A percentile compares a stretch with the other conserved stretches of the same genome.
Evolutionary conservation across 2,888 invertebrate species (phyloP).

Genomic region (Candidula unifasciata): DNA sequence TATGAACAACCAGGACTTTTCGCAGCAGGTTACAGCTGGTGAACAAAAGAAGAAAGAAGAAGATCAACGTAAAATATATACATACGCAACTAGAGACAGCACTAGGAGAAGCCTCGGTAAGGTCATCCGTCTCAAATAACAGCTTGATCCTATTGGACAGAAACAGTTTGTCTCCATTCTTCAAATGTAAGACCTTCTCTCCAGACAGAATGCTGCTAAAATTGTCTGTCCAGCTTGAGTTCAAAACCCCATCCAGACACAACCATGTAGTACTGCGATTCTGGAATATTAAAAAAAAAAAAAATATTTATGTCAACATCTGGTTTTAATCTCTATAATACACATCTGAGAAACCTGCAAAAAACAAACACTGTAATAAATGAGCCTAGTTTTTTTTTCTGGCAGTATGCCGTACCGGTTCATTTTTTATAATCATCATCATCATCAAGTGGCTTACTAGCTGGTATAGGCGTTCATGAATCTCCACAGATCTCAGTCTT

Average conservation of each 20-base stretch:
- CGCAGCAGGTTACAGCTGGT: neutral
- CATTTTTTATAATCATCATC: too few species aligned
- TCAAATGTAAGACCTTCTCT: slow-evolving; percentile 73
- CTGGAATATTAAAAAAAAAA: slow-evolving; percentile 57
- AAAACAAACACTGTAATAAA: too few species aligned
- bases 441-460: too few species aligned
- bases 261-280: slow-evolving; percentile 77
- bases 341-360: too few species aligned
- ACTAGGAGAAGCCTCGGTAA: slow-evolving; percentile 74
- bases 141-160: slow-evolving; percentile 75
- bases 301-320: too few species aligned
- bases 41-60: too few species aligned
- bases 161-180: slow-evolving; percentile 76
- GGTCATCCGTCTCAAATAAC: slow-evolving; percentile 76
- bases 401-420: too few species aligned
- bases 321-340: too few species aligned
- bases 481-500: too few species aligned
- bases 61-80: slow-evolving; percentile 28
- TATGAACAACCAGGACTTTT: too few species aligned
- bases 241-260: slow-evolving; percentile 75
- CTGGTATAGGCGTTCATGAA: too few species aligned
- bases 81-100: slow-evolving; percentile 75
- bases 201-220: slow-evolving; percentile 74
- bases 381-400: too few species aligned
- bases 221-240: slow-evolving; percentile 75